Evolutionary conservation across 2,888 invertebrate species (phyloP).

Genomic region (Adineta ricciae): DNA sequence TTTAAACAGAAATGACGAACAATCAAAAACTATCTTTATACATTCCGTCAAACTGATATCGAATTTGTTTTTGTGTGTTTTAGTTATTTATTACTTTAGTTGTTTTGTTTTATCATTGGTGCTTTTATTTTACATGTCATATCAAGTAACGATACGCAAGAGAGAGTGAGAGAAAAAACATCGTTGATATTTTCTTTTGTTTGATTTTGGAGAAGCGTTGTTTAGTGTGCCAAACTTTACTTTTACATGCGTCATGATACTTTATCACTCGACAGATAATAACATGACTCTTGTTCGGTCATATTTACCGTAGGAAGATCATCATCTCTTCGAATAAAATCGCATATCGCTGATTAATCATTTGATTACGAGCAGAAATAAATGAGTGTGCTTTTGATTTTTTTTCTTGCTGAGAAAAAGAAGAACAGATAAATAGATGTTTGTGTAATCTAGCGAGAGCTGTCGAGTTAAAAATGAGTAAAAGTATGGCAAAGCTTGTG

Average conservation of each 20-base stretch:
- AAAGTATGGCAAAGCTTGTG: neutral
- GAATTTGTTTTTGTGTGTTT: neutral
- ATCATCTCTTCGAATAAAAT: too few species aligned
- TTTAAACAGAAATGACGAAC: too few species aligned
- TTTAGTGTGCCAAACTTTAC: neutral
- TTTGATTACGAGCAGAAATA: too few species aligned
- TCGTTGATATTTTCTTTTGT: too few species aligned
- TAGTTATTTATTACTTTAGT: neutral
- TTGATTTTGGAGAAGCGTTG: too few species aligned
- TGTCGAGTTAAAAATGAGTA: conserved; percentile 3
- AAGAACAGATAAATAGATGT: neutral
- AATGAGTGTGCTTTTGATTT: too few species aligned
- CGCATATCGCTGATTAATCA: neutral
- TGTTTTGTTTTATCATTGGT: neutral
- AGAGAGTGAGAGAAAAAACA: too few species aligned
- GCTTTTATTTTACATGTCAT: neutral
- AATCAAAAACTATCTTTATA: neutral
- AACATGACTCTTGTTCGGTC: neutral
- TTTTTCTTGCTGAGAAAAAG: neutral
- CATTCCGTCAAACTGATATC: neutral
- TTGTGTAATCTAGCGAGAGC: neutral
- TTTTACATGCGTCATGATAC: neutral
- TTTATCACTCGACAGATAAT: neutral
- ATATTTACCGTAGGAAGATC: too few species aligned
- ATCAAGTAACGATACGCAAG: neutral